phyloP scores from a whole-genome alignment of 1,140 invertebrate species.

The Drosophila sproati region DNA sequence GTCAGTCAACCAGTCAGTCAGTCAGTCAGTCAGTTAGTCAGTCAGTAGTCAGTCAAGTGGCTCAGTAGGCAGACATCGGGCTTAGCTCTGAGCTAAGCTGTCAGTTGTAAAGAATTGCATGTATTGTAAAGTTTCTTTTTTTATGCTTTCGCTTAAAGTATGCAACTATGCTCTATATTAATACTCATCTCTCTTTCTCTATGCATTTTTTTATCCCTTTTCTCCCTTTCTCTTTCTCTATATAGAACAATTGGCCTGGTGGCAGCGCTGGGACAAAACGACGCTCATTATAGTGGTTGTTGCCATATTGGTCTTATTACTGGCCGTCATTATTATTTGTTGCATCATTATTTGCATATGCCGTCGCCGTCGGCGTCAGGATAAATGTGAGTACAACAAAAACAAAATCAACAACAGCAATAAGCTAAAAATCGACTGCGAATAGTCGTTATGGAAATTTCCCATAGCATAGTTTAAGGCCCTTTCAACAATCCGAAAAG shows the following conservation, averaged over 20 bases:
- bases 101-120: conserved; percentile 47
- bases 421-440: conserved; percentile 12
- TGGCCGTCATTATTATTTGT: conserved; percentile 92
- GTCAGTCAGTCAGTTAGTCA: conserved; percentile 26
- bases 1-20: conserved; percentile 26
- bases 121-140: conserved; percentile 27
- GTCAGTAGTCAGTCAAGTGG: conserved; percentile 14
- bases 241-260: conserved; percentile 90
- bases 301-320: conserved; percentile 89
- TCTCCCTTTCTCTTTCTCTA: conserved; percentile 1
- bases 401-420: conserved; percentile 27
- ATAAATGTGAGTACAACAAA: conserved; percentile 92
- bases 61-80: conserved; percentile 44
- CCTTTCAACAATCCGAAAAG: conserved; percentile 9
- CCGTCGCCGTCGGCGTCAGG: conserved; percentile 90
- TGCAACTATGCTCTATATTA: conserved; percentile 16
- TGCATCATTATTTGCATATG: conserved; percentile 93
- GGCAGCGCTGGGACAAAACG: conserved; percentile 90
- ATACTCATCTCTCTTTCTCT: conserved; percentile 14
- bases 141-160: conserved; percentile 30
- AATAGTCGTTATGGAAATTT: conserved; percentile 29
- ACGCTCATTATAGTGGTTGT: conserved; percentile 91
- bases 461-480: conserved; percentile 41
- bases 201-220: neutral
- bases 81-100: conserved; percentile 24